phyloP scores from a whole-genome alignment of 1,140 invertebrate genomes.

The Aplysia californica region DNA sequence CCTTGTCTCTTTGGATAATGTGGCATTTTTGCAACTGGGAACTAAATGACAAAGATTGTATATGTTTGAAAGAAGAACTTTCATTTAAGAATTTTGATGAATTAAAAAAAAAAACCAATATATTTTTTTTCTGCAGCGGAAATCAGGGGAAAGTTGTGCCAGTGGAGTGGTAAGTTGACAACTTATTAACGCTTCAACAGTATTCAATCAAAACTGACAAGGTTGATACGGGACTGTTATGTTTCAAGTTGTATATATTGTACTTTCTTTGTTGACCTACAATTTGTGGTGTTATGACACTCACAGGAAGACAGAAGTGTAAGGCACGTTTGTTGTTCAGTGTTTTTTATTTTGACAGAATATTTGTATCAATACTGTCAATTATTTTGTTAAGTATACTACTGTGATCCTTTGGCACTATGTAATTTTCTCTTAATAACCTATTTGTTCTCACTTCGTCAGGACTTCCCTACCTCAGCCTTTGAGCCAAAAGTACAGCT shows the following conservation, averaged over 20 bases:
- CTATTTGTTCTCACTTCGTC: background rate
- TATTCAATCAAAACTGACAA: background rate
- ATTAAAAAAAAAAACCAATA: background rate
- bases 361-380: too few species aligned
- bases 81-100: too few species aligned
- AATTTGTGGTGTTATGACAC: background rate
- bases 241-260: too few species aligned
- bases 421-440: background rate
- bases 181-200: background rate
- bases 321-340: too few species aligned
- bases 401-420: background rate
- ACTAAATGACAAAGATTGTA: too few species aligned
- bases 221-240: background rate
- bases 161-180: constrained; percentile 22
- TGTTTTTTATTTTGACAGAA: too few species aligned
- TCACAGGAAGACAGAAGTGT: background rate
- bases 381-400: background rate
- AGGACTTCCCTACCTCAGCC: constrained; percentile 19
- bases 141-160: constrained; percentile 24
- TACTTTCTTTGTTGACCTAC: background rate
- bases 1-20: too few species aligned
- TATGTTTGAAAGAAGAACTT: too few species aligned
- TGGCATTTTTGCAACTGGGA: too few species aligned
- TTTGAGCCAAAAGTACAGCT: constrained; percentile 28
- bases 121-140: constrained; percentile 15